Evolutionary conservation across 2,113 vertebrate species (phyloP), one percentile per base, ranked within the genome.

Genomic region (Ophthalmolycus amberensis): DNA sequence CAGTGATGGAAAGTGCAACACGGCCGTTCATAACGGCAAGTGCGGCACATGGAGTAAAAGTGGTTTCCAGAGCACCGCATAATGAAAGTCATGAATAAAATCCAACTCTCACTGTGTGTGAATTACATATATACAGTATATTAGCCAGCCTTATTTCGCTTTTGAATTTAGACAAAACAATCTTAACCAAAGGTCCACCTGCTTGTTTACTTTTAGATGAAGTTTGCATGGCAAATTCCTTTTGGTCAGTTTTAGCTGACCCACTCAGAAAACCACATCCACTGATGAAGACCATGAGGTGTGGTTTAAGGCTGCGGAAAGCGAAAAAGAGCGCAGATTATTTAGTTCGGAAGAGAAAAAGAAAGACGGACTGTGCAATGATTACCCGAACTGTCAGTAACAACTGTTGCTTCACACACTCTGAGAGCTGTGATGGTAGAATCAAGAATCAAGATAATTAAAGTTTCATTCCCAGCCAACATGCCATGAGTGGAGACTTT

Each of bases 381-480:
- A 58, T 58, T 15, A 6, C 25, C 11, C 12, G 29, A n/a, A 9
- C 52, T 54, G 56, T 58, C 56, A 5, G 54, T 25, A 56, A 25
- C n/a, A 56, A 56, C 54, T 12, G 25, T 9, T 56, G 54, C 9
- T 1, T 56, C n/a, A 25, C 54, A 5, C 54, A 56, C 54, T 12
- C 9, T 56, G 54, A 56, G 54, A 25, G 15, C 81, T 68, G 81
- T 64, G 85, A 84, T 71, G 64, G 69, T 84, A 85, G 79, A 75
- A 88, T 91, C 85, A 81, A 85, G 79, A 75, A 88, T 91, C 85
- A 81, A 84, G 81, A 89, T 93, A 92, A 92, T 93, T 93, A 91
- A 93, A 92, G 87, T 93, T 94, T 89, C 80, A 92, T 90, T 90
- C 79, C 67, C 72, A 71, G 79, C 75, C 74, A 88, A 84, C 62